Evolutionary conservation across 53 echinoderm and acorn worm species (phyloP).

Genomic region (Luidia sarsii): DNA sequence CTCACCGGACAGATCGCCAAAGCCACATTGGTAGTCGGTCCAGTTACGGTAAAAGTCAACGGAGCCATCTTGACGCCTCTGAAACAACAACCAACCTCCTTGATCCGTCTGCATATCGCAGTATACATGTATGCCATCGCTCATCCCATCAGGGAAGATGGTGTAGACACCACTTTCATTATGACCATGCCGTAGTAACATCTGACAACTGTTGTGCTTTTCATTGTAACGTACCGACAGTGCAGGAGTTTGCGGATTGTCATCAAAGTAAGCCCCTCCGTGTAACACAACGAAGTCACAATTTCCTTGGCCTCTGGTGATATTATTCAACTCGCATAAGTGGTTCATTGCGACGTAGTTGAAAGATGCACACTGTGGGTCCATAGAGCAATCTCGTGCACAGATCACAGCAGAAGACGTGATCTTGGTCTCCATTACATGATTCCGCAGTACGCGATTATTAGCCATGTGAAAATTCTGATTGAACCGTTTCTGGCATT

Average conservation of each 20-base stretch:
- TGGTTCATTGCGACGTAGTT: not conserved
- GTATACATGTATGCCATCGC: not conserved
- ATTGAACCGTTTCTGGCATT: not conserved
- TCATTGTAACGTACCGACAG: not conserved
- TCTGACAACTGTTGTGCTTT: slow-evolving; percentile 9
- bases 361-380: not conserved
- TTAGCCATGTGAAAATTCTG: not conserved
- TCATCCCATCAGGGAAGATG: slow-evolving; percentile 8
- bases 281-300: not conserved
- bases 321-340: not conserved
- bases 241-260: not conserved
- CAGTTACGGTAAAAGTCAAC: slow-evolving; percentile 23
- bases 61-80: slow-evolving; percentile 26
- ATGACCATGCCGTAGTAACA: not conserved
- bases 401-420: slow-evolving; percentile 16
- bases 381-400: slow-evolving; percentile 10
- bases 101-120: slow-evolving; percentile 23
- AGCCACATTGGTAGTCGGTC: slow-evolving; percentile 27
- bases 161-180: slow-evolving; percentile 3
- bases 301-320: not conserved
- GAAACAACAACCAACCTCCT: slow-evolving; percentile 28
- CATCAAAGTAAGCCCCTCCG: not conserved
- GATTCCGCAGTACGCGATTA: not conserved
- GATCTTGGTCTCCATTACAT: not conserved
- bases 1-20: slow-evolving; percentile 20